Evolutionary conservation across 2,888 invertebrate species (phyloP).

Genomic region (Apodemia zela): DNA sequence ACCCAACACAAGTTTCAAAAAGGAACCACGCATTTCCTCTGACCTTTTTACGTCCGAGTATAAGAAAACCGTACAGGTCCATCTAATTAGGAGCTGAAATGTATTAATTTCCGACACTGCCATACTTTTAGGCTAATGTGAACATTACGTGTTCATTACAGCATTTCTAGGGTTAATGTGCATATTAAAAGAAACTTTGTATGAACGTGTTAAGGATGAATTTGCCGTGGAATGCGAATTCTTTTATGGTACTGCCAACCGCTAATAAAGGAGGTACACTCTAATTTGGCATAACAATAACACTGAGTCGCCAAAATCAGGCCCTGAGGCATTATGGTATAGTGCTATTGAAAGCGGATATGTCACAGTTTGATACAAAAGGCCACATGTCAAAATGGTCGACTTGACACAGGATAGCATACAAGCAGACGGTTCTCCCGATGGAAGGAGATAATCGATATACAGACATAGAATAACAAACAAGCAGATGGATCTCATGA

Average conservation of each 20-base stretch:
- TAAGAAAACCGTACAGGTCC: slow-evolving; percentile 3
- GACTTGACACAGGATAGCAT: too few species aligned
- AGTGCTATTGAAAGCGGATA: slow-evolving; percentile 11
- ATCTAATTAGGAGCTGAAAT: slow-evolving; percentile 6
- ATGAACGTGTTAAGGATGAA: background rate
- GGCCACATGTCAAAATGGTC: too few species aligned
- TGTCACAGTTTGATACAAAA: background rate
- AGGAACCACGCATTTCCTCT: background rate
- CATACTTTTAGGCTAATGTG: slow-evolving; percentile 13
- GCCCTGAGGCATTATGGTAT: slow-evolving; percentile 24
- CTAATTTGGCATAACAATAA: slow-evolving; percentile 51
- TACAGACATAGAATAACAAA: too few species aligned
- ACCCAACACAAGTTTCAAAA: background rate
- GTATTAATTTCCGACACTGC: slow-evolving; percentile 11
- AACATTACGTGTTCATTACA: background rate
- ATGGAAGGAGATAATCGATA: too few species aligned
- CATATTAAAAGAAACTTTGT: background rate
- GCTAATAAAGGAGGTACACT: slow-evolving; percentile 34
- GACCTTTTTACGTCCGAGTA: background rate
- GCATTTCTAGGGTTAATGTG: background rate
- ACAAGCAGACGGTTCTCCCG: too few species aligned
- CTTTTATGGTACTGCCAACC: slow-evolving; percentile 22
- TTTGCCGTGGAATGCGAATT: background rate
- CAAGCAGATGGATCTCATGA: too few species aligned
- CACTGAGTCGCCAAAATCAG: slow-evolving; percentile 33